These are phyloP conservation scores for Ariopsis seemanni DNA, from an alignment of 2,113 vertebrate genomes.

Conservation along the genomic window DNA sequence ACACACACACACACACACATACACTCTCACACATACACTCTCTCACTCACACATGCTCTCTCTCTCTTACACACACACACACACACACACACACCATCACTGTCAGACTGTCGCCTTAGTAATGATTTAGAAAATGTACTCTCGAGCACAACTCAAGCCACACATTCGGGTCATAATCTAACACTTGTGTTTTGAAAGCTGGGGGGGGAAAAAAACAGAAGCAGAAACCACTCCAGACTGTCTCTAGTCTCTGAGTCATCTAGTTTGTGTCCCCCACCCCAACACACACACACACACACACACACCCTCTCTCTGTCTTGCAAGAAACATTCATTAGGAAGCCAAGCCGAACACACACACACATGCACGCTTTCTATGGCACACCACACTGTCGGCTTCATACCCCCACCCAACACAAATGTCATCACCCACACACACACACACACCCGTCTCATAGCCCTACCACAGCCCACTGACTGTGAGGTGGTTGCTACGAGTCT, in stretches of 20 bases:
- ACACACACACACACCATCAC: background rate
- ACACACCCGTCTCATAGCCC: constrained; percentile 25
- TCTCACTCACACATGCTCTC: no score
- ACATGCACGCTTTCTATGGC: constrained; percentile 34
- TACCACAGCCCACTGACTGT: constrained; percentile 29
- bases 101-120: background rate
- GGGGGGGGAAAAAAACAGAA: background rate
- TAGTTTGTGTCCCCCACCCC: constrained; percentile 21
- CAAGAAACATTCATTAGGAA: constrained; percentile 38
- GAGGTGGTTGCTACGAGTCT: constrained; percentile 42
- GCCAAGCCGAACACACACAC: constrained; percentile 11
- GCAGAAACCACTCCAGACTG: constrained; percentile 3
- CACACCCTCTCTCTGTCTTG: background rate
- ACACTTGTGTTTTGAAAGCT: no score
- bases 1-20: background rate
- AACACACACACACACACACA: background rate
- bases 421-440: constrained; percentile 32
- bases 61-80: no score
- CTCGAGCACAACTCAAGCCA: background rate
- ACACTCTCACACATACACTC: no score
- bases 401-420: constrained; percentile 30
- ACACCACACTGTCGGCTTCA: constrained; percentile 32
- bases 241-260: constrained; percentile 24
- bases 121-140: constrained; percentile 24
- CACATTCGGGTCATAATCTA: background rate